Evolutionary conservation across 2,888 invertebrate species (phyloP), one percentile per base, ranked within the genome.

Genomic region (Bursaphelenchus okinawaensis): DNA sequence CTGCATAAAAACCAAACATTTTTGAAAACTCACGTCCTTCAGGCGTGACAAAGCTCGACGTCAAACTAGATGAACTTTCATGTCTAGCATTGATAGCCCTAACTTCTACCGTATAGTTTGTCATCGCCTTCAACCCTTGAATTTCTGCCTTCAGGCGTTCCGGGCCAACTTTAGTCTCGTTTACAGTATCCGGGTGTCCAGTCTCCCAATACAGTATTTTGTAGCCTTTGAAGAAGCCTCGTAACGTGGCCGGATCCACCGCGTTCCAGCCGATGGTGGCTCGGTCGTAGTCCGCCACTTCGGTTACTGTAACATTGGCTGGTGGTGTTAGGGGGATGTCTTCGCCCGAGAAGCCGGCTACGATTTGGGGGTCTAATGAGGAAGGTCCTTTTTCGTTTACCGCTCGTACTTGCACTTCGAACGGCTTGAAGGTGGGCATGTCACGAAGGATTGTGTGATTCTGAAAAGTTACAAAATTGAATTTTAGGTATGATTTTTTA

Each of bases 311-410:
- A 83, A 94, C 91, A 83, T 92, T 91, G 23, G 87, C 86, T 0
- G 70, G 74, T 7, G 92, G 89, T 76, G 89, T 88, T 0, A 87
- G 84, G 0, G 94, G 94, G 71, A 86, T 87, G 85, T 91, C 92
- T 85, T 96, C 95, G 60, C 96, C 96, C 0, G 95, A 95, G 85
- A 88, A 94, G 12, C 95, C 96, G 58, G 88, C 86, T 0, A 91
- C 88, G 85, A 95, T 96, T 65, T 90, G 89, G 0, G 96, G 93
- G 55, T 90, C 88, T 1, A 75, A 66, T n/a, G 77, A 73, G 27
- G 75, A 74, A 8, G 71, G 69, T 0, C 81, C 82, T 26, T 74
- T 70, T 29, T 73, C 71, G 57, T 82, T 82, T 9, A 76, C 75
- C 9, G 81, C 78, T 55, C 76, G 65, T 23, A 96, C 93, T 86